Evolutionary conservation across 1,140 invertebrate species (phyloP).

Genomic region (Drosophila grimshawi): DNA sequence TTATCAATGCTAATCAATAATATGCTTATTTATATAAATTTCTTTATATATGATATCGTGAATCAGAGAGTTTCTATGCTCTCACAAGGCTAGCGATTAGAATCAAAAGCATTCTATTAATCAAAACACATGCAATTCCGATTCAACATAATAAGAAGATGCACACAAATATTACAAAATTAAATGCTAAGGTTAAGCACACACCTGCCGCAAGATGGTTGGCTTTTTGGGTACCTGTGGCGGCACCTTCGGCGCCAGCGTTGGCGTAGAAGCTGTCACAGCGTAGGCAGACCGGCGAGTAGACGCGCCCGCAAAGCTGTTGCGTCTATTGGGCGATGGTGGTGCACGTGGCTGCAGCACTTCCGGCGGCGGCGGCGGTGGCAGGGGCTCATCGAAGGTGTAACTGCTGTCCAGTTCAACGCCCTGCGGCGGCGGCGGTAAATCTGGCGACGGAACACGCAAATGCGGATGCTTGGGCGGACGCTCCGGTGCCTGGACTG

Average conservation of each 20-base stretch:
- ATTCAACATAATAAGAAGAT: neutral
- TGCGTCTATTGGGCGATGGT: conserved; percentile 74
- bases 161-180: conserved; percentile 2
- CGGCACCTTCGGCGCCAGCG: conserved; percentile 44
- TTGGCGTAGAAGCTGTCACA: conserved; percentile 13
- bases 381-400: conserved; percentile 88
- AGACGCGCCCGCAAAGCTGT: conserved; percentile 81
- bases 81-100: no score
- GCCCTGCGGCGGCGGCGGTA: conserved; percentile 89
- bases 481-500: conserved; percentile 85
- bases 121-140: no score
- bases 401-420: conserved; percentile 87
- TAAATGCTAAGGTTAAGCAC: conserved; percentile 28
- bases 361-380: conserved; percentile 89
- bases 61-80: no score
- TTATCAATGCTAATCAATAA: no score
- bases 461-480: conserved; percentile 90
- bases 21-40: no score
- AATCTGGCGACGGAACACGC: conserved; percentile 89
- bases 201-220: conserved; percentile 74
- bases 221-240: conserved; percentile 80
- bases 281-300: conserved; percentile 62
- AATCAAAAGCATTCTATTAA: no score
- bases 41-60: no score
- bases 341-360: conserved; percentile 71